Conservation (phyloP, 2,797 vertebrate species). For the Leptoclinus maculatus region DNA sequence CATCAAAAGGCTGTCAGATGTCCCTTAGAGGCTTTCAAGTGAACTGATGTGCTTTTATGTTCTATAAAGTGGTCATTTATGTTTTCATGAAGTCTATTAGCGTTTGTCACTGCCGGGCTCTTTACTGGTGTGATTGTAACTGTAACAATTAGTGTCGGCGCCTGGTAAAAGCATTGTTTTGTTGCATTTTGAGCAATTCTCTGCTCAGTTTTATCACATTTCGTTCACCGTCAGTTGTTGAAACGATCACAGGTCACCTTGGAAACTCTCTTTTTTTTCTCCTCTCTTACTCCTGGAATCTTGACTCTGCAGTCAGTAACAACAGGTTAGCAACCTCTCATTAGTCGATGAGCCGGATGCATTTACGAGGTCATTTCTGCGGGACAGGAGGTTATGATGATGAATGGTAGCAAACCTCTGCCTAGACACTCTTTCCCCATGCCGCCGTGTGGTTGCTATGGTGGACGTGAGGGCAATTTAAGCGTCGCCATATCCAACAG, state of each 20-base stretch:
- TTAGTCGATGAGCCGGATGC: constrained; percentile 72
- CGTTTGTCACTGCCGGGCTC: constrained; percentile 42
- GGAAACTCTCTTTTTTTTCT: constrained; percentile 32
- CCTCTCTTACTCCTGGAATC: constrained; percentile 50
- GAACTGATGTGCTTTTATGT: constrained; percentile 76
- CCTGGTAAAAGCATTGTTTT: constrained; percentile 8
- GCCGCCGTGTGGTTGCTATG: constrained; percentile 72
- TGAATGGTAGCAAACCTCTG: constrained; percentile 80
- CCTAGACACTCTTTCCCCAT: constrained; percentile 67
- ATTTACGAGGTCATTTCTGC: constrained; percentile 77
- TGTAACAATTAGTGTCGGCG: not conserved
- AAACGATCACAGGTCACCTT: constrained; percentile 54
- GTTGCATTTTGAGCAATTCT: constrained; percentile 30
- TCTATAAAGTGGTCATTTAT: constrained; percentile 75
- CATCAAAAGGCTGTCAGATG: constrained; percentile 88
- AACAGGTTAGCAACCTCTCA: constrained; percentile 81
- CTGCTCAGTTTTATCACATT: constrained; percentile 1
- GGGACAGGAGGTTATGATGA: constrained; percentile 77
- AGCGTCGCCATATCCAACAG: constrained; percentile 78
- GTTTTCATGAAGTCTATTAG: constrained; percentile 61
- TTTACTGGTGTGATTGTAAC: constrained; percentile 27
- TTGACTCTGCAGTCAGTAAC: constrained; percentile 68
- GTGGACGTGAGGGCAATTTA: constrained; percentile 83
- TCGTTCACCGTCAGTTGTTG: constrained; percentile 10
- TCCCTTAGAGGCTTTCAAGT: constrained; percentile 84